These are phyloP conservation scores for Drosophila borborema DNA, from an alignment of 2,888 invertebrate genomes.

Conservation along the genomic window DNA sequence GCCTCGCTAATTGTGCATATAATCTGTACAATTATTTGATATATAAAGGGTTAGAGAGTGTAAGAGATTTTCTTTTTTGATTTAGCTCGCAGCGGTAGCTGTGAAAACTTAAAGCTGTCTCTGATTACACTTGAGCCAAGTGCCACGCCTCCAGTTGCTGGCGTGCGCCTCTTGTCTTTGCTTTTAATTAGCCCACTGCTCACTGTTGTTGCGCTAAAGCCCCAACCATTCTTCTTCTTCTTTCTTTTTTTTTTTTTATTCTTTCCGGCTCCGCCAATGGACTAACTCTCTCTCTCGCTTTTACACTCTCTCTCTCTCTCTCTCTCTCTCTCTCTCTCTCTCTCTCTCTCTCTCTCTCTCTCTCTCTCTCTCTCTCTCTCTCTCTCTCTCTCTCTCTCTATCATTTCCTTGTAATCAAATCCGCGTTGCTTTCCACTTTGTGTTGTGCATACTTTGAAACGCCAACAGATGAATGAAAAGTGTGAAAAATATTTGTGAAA, in stretches of 20 bases:
- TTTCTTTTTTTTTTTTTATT: neutral
- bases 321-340: neutral
- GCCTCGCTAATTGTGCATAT: conserved; percentile 6
- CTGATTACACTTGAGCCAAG: conserved; percentile 65
- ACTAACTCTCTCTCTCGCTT: neutral
- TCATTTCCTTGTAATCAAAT: conserved; percentile 70
- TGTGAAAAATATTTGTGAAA: conserved; percentile 75
- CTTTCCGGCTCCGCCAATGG: conserved; percentile 10
- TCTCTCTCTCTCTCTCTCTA: conserved; percentile 8
- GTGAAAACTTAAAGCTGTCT: conserved; percentile 53
- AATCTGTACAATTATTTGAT: conserved; percentile 3
- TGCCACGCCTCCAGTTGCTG: conserved; percentile 38
- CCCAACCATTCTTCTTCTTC: neutral
- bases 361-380: neutral
- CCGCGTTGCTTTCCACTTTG: conserved; percentile 70
- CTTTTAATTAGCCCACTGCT: conserved; percentile 72
- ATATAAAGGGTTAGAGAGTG: neutral
- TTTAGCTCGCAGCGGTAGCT: conserved; percentile 4
- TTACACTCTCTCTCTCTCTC: neutral
- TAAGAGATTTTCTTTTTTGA: conserved; percentile 1
- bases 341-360: neutral
- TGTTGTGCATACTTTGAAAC: conserved; percentile 58
- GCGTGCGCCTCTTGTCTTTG: conserved; percentile 51
- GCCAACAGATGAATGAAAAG: conserved; percentile 47
- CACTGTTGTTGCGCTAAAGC: neutral